A percentile compares a stretch with the other conserved stretches of the same genome.
Conservation (phyloP, 2,888 invertebrate species). For the Pachliopta kotzebuea region DNA sequence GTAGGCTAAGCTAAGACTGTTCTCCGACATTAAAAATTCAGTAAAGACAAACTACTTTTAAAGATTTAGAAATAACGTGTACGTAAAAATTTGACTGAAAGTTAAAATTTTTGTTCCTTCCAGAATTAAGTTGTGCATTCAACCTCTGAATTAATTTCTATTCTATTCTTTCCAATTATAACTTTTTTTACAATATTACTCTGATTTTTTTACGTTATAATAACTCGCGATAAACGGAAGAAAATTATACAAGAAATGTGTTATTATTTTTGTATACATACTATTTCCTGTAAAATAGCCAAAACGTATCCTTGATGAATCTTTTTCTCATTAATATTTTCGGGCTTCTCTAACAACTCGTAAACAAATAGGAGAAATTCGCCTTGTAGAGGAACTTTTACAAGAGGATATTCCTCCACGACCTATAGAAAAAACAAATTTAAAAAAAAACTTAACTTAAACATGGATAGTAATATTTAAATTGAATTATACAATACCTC, state of each 20-base stretch:
- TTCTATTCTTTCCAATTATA: no score
- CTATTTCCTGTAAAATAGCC: constrained; percentile 1
- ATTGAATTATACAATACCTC: neutral
- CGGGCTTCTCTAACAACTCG: constrained; percentile 5
- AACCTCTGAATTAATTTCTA: no score
- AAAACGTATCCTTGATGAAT: constrained; percentile 1
- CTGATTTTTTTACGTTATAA: no score
- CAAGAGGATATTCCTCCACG: neutral
- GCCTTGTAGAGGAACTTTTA: neutral
- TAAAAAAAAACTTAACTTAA: neutral
- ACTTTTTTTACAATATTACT: no score
- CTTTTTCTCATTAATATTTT: neutral
- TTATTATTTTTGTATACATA: neutral
- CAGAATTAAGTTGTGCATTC: no score
- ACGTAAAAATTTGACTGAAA: no score
- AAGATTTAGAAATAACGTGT: no score
- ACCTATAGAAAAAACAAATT: neutral
- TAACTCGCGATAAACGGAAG: no score
- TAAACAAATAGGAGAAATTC: constrained; percentile 1
- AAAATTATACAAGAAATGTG: neutral
- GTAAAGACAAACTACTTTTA: no score
- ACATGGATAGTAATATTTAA: neutral
- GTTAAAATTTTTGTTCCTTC: no score
- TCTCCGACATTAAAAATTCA: no score
- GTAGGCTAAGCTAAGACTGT: no score